Conservation (phyloP, 2,797 vertebrate genomes). For the Coregonus sp. region DNA sequence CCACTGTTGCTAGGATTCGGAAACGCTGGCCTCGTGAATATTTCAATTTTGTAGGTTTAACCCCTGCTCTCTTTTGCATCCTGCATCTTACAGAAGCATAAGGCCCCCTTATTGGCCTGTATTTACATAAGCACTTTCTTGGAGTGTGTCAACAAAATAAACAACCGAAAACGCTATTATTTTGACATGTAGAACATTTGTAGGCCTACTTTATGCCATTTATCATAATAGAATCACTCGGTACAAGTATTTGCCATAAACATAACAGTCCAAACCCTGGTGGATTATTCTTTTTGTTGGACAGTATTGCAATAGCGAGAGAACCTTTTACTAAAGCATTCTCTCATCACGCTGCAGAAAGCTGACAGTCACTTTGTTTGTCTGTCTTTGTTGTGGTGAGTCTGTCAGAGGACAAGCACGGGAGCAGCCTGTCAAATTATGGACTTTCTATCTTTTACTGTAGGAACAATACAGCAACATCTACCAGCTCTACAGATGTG, state of each 20-base stretch:
- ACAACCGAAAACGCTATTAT: not conserved
- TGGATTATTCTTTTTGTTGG: constrained; percentile 23
- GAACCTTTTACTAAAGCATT: constrained; percentile 29
- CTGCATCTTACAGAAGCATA: not conserved
- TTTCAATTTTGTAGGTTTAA: not conserved
- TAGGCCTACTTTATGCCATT: constrained; percentile 32
- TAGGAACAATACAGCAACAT: constrained; percentile 7
- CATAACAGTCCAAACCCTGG: constrained; percentile 31
- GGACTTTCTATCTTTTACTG: not conserved
- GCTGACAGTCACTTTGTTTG: constrained; percentile 59
- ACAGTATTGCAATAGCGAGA: constrained; percentile 45
- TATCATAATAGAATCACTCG: constrained; percentile 28
- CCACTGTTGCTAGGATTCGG: constrained; percentile 63
- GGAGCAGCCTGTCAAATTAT: not conserved
- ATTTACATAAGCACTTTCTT: not conserved
- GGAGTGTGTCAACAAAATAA: constrained; percentile 4
- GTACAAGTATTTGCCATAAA: constrained; percentile 43
- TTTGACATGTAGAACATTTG: constrained; percentile 12
- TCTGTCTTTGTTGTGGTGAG: constrained; percentile 50
- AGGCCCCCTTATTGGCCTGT: not conserved
- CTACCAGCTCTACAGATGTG: not conserved
- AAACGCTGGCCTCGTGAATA: constrained; percentile 9
- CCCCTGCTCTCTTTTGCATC: not conserved
- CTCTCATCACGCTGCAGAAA: constrained; percentile 44
- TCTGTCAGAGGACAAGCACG: constrained; percentile 47